Evolutionary conservation across 2,113 vertebrate genomes (phyloP).

Genomic region (Stictonetta naevosa): DNA sequence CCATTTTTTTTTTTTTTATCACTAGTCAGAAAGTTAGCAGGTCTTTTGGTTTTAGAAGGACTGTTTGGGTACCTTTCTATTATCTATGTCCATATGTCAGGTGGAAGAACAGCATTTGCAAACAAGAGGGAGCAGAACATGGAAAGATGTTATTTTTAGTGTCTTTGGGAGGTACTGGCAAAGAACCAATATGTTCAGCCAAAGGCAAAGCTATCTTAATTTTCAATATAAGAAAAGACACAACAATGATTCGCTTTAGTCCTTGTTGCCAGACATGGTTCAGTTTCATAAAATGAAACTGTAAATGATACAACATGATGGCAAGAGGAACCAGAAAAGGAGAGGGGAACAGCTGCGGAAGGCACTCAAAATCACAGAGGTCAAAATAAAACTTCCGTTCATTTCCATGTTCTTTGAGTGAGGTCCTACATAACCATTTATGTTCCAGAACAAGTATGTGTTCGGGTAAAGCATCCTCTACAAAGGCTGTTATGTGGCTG

Average conservation of each 20-base stretch:
- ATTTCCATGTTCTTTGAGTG: background rate
- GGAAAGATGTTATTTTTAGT: background rate
- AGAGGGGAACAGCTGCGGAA: background rate
- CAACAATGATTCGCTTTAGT: background rate
- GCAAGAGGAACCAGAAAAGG: background rate
- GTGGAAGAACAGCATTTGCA: background rate
- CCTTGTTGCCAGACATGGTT: background rate
- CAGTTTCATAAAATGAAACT: background rate
- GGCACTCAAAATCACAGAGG: background rate
- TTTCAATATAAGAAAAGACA: background rate
- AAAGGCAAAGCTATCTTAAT: background rate
- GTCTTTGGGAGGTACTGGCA: background rate
- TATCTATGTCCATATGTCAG: slow-evolving; percentile 1
- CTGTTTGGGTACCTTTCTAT: slow-evolving; percentile 27
- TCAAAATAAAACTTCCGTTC: background rate
- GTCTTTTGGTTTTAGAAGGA: background rate
- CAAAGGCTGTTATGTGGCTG: background rate
- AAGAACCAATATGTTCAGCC: background rate
- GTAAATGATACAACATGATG: background rate
- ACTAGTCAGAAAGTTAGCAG: background rate
- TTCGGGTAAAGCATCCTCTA: background rate
- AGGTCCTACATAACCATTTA: background rate
- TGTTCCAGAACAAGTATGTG: background rate
- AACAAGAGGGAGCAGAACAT: slow-evolving; percentile 18
- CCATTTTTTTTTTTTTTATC: background rate